These are phyloP conservation scores for Battus philenor DNA, from an alignment of 1,140 invertebrate genomes.

Conservation along the genomic window DNA sequence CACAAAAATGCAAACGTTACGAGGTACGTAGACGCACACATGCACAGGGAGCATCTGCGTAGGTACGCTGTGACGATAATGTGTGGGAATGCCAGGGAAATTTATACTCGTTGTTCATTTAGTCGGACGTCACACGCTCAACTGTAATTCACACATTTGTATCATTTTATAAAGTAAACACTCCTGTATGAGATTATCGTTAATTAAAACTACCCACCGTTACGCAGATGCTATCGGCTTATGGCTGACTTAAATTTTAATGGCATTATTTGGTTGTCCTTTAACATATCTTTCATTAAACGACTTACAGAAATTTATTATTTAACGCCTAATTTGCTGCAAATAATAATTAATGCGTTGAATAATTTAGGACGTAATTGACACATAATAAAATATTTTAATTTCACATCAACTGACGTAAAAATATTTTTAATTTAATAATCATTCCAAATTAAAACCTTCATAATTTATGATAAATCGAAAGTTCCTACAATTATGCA, in stretches of 20 bases:
- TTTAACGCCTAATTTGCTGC: too few relatives aligned
- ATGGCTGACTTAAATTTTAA: slow-evolving; percentile 15
- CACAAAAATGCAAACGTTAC: slow-evolving; percentile 25
- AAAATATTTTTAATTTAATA: too few relatives aligned
- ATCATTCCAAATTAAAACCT: too few relatives aligned
- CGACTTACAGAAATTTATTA: too few relatives aligned
- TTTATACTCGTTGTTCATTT: slow-evolving; percentile 68
- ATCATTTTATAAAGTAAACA: slow-evolving; percentile 59
- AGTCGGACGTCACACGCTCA: slow-evolving; percentile 37
- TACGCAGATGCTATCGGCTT: slow-evolving; percentile 24
- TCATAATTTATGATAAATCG: slow-evolving; percentile 58
- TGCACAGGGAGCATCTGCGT: slow-evolving; percentile 35
- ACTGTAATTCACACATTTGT: slow-evolving; percentile 62
- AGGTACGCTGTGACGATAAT: slow-evolving; percentile 41
- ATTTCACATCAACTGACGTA: too few relatives aligned
- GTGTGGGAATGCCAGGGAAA: slow-evolving; percentile 68
- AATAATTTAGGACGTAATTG: too few relatives aligned
- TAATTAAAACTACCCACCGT: slow-evolving; percentile 39
- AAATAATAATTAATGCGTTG: too few relatives aligned
- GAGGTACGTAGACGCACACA: slow-evolving; percentile 31
- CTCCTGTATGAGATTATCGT: slow-evolving; percentile 48
- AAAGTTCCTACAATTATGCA: slow-evolving; percentile 63
- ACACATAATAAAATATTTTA: too few relatives aligned
- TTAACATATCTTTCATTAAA: too few relatives aligned
- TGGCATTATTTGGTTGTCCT: slow-evolving; percentile 22